Conservation (phyloP, 2,113 vertebrate genomes). For the Taurulus bubalis region DNA sequence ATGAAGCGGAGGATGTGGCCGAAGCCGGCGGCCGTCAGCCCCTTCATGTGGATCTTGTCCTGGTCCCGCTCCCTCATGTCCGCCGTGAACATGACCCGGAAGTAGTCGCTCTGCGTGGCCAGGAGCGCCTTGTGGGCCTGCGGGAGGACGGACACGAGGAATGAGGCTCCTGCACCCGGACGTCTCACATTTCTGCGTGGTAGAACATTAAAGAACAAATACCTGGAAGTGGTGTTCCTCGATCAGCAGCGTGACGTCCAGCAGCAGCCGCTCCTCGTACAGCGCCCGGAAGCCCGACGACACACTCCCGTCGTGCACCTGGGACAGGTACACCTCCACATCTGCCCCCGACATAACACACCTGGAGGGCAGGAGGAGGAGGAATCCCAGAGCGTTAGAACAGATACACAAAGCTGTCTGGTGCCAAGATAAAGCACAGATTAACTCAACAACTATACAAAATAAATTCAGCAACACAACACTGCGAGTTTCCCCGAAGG, state of each 20-base stretch:
- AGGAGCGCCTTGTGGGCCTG: slow-evolving; percentile 98
- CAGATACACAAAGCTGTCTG: not conserved
- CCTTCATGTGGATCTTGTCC: slow-evolving; percentile 99
- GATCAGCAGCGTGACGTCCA: slow-evolving; percentile 97
- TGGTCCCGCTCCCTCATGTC: slow-evolving; percentile 99
- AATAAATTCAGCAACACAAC: slow-evolving; percentile 7
- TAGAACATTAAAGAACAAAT: too few species aligned
- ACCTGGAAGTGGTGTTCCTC: slow-evolving; percentile 98
- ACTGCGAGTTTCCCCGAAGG: not conserved
- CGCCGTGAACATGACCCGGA: slow-evolving; percentile 99
- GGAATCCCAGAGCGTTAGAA: not conserved
- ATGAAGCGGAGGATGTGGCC: slow-evolving; percentile 98
- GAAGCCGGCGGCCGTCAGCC: slow-evolving; percentile 96
- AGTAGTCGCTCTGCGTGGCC: slow-evolving; percentile 99
- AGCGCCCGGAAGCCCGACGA: slow-evolving; percentile 98
- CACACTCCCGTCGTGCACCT: slow-evolving; percentile 98
- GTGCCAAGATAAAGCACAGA: not conserved
- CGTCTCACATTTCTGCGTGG: too few species aligned
- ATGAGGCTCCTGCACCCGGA: too few species aligned
- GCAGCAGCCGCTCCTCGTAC: slow-evolving; percentile 97
- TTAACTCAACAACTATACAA: not conserved
- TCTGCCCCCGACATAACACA: slow-evolving; percentile 99
- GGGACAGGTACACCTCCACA: slow-evolving; percentile 99
- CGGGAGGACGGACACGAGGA: not conserved
- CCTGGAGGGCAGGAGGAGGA: slow-evolving; percentile 77